phyloP scores from a whole-genome alignment of 2,888 invertebrate genomes.

The Cynaeus angustus region DNA sequence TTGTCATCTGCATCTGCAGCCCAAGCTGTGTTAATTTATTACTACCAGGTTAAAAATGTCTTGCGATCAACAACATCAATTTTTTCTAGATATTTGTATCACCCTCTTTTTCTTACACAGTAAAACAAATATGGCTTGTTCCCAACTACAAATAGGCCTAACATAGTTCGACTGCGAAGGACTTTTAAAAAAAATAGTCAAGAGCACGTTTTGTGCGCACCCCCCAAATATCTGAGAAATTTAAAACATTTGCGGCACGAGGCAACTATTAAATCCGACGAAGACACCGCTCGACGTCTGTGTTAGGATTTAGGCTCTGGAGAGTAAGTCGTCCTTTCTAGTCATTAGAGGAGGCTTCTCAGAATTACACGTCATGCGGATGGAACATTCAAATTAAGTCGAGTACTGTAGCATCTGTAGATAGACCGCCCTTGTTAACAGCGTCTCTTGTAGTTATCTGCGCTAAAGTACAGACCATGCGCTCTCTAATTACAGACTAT shows the following conservation, averaged over 20 bases:
- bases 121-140: too few relatives aligned
- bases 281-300: constrained; percentile 28
- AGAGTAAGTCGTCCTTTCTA: constrained; percentile 40
- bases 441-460: constrained; percentile 51
- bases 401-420: constrained; percentile 51
- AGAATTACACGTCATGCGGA: constrained; percentile 56
- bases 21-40: too few relatives aligned
- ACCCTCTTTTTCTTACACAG: too few relatives aligned
- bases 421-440: constrained; percentile 50
- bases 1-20: too few relatives aligned
- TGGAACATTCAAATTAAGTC: constrained; percentile 58
- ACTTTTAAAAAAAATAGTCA: too few relatives aligned
- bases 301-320: constrained; percentile 32
- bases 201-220: not conserved
- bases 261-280: constrained; percentile 22
- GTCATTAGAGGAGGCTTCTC: constrained; percentile 54
- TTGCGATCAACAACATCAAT: too few relatives aligned
- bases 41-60: too few relatives aligned
- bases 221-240: constrained; percentile 11
- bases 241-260: constrained; percentile 29
- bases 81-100: too few relatives aligned
- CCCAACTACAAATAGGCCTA: too few relatives aligned
- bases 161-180: too few relatives aligned
- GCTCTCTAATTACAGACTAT: constrained; percentile 54
- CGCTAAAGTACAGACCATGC: constrained; percentile 50